These are phyloP conservation scores for Andrena bucephala DNA, from an alignment of 2,888 invertebrate species.

Conservation along the genomic window DNA sequence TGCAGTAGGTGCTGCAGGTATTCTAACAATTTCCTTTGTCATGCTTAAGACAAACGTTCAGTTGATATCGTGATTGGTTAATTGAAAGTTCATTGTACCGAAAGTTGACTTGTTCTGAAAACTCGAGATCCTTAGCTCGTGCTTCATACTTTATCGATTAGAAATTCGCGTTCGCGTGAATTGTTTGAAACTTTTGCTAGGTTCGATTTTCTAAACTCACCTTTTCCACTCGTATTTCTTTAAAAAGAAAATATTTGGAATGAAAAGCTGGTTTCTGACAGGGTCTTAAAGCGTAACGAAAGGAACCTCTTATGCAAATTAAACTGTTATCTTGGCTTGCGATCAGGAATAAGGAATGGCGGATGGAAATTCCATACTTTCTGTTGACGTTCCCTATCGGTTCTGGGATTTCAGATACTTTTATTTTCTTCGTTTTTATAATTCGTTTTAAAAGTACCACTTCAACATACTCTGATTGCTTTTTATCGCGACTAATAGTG, in stretches of 20 bases:
- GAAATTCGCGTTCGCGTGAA: not conserved
- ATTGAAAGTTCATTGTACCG: not conserved
- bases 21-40: too few relatives aligned
- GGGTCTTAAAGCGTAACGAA: not conserved
- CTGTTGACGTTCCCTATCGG: not conserved
- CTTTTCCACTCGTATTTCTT: not conserved
- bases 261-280: not conserved
- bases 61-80: not conserved
- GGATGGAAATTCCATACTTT: slow-evolving; percentile 10
- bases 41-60: too few relatives aligned
- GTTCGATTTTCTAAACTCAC: not conserved
- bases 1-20: too few relatives aligned
- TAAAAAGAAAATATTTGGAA: not conserved
- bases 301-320: slow-evolving; percentile 18
- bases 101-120: not conserved
- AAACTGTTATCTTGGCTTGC: not conserved
- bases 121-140: too few relatives aligned
- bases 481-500: not conserved
- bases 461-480: not conserved
- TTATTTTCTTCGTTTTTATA: not conserved
- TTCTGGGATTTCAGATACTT: not conserved
- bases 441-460: not conserved
- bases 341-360: slow-evolving; percentile 8
- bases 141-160: not conserved
- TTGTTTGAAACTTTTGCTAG: not conserved